Conservation (phyloP, 2,113 vertebrate genomes). For the Apistogramma diplotaenia region DNA sequence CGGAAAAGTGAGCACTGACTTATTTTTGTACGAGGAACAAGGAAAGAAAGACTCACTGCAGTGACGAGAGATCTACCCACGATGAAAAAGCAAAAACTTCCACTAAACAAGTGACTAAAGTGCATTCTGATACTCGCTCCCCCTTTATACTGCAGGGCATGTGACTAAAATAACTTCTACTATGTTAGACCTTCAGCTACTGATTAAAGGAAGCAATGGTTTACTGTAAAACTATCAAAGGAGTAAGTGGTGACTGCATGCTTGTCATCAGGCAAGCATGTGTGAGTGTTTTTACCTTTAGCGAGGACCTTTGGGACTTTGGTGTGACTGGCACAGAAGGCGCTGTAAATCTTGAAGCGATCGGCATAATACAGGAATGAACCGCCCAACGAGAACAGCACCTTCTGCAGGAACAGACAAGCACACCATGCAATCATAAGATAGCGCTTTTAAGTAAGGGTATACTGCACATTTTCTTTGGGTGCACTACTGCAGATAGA, state of each 20-base stretch:
- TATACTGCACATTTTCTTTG: background rate
- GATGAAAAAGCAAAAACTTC: background rate
- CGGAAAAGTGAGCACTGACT: background rate
- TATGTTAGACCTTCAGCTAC: background rate
- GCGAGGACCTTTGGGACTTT: constrained; percentile 96
- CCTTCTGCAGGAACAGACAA: constrained; percentile 80
- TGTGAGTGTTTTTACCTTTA: constrained; percentile 82
- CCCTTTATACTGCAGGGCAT: background rate
- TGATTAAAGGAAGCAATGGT: background rate
- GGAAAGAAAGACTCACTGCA: background rate
- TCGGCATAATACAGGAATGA: constrained; percentile 98
- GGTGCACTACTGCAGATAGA: too few relatives aligned
- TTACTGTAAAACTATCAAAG: background rate
- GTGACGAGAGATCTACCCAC: background rate
- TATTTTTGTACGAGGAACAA: background rate
- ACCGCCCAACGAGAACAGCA: constrained; percentile 94
- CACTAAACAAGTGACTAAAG: background rate
- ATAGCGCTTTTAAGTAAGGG: background rate
- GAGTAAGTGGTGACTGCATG: background rate
- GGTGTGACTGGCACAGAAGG: constrained; percentile 98
- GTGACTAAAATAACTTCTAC: background rate
- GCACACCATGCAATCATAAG: background rate
- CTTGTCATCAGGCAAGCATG: background rate
- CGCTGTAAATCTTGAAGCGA: constrained; percentile 99
- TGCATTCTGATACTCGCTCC: background rate